phyloP scores from a whole-genome alignment of 2,797 vertebrate species.

The Serranus cabrilla region DNA sequence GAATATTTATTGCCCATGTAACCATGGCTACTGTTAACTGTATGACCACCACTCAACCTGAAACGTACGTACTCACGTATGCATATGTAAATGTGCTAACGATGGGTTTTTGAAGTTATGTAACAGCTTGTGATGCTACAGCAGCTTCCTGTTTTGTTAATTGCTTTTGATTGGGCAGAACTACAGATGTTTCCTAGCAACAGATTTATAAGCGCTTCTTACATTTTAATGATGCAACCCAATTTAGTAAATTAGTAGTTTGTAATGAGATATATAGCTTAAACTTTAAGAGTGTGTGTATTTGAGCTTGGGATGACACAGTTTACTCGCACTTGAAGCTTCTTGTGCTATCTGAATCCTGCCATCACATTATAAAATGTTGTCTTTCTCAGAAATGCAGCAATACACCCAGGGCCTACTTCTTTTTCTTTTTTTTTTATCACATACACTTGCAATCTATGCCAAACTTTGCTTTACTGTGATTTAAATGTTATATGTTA shows the following conservation, averaged over 20 bases:
- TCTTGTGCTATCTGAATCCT: background rate
- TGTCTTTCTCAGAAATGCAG: background rate
- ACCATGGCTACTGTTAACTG: background rate
- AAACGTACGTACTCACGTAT: background rate
- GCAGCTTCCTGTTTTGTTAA: background rate
- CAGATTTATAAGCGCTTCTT: background rate
- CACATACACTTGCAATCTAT: background rate
- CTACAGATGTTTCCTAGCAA: background rate
- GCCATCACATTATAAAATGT: background rate
- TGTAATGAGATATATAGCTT: background rate
- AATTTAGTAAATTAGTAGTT: background rate
- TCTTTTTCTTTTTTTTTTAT: background rate
- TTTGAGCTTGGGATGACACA: background rate
- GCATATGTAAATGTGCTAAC: background rate
- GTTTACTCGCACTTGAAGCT: background rate
- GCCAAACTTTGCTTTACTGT: constrained; percentile 13
- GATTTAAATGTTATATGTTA: constrained; percentile 47
- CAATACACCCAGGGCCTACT: background rate
- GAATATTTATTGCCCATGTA: too few relatives aligned
- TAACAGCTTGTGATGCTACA: background rate
- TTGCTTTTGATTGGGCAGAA: background rate
- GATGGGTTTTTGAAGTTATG: background rate
- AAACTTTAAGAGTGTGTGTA: background rate
- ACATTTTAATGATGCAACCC: background rate
- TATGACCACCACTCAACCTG: background rate